Conservation (phyloP, 2,113 vertebrate genomes). For the Petrocephalus microphthalmus region DNA sequence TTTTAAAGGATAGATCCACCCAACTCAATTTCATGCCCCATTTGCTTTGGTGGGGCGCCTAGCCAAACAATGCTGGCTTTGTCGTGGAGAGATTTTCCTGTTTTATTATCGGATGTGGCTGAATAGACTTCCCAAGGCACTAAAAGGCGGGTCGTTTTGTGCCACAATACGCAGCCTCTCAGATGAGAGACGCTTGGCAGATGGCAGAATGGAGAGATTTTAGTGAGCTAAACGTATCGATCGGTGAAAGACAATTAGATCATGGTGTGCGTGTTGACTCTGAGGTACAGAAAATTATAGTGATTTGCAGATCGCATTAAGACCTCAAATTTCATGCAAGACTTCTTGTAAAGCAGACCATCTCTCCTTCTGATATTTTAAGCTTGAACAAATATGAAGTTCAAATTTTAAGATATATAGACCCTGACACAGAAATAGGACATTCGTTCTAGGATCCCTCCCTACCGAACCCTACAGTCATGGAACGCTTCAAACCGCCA, state of each 20-base stretch:
- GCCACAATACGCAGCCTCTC: not conserved
- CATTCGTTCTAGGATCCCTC: not conserved
- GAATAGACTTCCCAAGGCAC: not conserved
- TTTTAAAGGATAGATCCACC: not conserved
- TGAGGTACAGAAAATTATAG: not conserved
- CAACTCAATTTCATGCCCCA: not conserved
- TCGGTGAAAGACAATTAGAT: not conserved
- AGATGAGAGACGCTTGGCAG: not conserved
- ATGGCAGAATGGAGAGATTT: not conserved
- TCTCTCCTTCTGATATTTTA: not conserved
- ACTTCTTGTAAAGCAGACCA: not conserved
- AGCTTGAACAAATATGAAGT: not conserved
- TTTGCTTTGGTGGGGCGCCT: not conserved
- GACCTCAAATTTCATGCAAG: constrained; percentile 12
- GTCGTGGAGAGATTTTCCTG: not conserved
- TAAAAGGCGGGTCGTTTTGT: not conserved
- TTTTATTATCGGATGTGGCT: not conserved
- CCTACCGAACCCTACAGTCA: not conserved
- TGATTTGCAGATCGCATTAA: not conserved
- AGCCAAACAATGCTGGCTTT: not conserved
- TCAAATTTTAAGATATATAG: too few relatives aligned
- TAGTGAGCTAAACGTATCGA: not conserved
- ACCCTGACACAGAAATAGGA: too few relatives aligned
- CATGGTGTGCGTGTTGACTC: not conserved
- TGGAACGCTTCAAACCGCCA: not conserved